These are phyloP conservation scores for Lasius platythorax DNA, from an alignment of 2,888 invertebrate species.

Conservation along the genomic window DNA sequence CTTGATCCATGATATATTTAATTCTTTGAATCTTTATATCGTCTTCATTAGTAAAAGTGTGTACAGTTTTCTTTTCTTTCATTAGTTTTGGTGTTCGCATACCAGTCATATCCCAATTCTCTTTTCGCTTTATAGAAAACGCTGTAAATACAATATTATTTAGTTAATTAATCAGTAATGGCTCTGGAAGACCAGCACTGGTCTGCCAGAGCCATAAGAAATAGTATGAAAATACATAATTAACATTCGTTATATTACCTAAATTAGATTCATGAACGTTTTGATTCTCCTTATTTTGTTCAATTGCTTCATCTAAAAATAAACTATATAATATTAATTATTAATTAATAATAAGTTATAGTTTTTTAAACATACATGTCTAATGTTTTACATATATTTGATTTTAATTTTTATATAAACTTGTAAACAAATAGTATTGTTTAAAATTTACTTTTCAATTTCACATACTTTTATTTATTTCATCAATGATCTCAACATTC, in stretches of 20 bases:
- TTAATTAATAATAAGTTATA: neutral
- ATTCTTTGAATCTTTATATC: constrained; percentile 4
- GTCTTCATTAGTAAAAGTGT: neutral
- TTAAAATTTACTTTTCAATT: neutral
- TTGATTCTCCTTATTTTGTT: neutral
- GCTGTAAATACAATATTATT: constrained; percentile 1
- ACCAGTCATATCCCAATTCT: neutral
- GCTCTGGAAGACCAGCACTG: too few species aligned
- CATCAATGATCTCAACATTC: neutral
- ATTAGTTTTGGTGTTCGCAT: neutral
- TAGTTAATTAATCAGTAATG: neutral
- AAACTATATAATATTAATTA: neutral
- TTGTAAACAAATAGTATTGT: neutral
- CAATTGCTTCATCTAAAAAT: neutral
- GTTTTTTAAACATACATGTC: neutral
- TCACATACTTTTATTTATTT: neutral
- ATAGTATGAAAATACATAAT: neutral
- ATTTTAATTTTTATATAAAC: neutral
- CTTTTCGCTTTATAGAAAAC: neutral
- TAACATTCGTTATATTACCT: neutral
- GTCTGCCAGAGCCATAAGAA: neutral
- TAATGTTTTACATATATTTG: neutral
- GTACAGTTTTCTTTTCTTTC: neutral
- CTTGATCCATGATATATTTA: neutral
- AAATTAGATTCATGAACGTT: neutral